Base-by-base conservation (phyloP, 2,888 invertebrate species). In the Axea sp. region DNA sequence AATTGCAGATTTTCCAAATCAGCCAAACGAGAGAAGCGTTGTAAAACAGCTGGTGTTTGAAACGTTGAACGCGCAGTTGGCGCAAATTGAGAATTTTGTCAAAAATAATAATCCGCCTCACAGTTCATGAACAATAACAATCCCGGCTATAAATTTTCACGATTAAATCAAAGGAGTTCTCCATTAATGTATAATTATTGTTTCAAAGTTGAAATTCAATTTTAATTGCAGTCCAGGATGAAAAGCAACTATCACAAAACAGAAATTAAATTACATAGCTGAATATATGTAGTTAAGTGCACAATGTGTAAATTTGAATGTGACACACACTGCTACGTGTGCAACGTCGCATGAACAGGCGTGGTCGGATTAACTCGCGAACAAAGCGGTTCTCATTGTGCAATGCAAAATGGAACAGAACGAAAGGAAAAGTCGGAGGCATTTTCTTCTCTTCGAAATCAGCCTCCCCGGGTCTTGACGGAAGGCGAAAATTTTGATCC, bases 361-460 rank as follows among this genome's bases (percentile, higher is more conserved):
- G 82, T 81, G 83, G 82, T 79, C 83, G 80, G 81, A 84, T 83
- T 84, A 84, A 85, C 82, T 82, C 80, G 78, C 26, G 22, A 51
- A 53, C 28, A 43, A 17, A 51, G 59, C 8, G 72, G 47, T 73
- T 73, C 65, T 65, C 53, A 73, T 53, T 57, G 57, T 14, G 17
- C 11, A 9, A 57, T 39, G 24, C 15, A n/a, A 47, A 60, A 55
- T 55, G 28, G 30, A 17, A 53, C 4, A 3, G 19, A 19, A 2
- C 19, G 19, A 19, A 19, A 3, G 19, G n/a, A n/a, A n/a, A n/a
- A n/a, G n/a, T n/a, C n/a, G n/a, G n/a, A n/a, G n/a, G n/a, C n/a
- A n/a, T n/a, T n/a, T n/a, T n/a, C n/a, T n/a, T n/a, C n/a, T n/a
- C n/a, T n/a, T n/a, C n/a, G n/a, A n/a, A n/a, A n/a, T n/a, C n/a